Evolutionary conservation across 2,113 vertebrate species (phyloP), one percentile per base, ranked within the genome.

Genomic region (Panthera tigris): DNA sequence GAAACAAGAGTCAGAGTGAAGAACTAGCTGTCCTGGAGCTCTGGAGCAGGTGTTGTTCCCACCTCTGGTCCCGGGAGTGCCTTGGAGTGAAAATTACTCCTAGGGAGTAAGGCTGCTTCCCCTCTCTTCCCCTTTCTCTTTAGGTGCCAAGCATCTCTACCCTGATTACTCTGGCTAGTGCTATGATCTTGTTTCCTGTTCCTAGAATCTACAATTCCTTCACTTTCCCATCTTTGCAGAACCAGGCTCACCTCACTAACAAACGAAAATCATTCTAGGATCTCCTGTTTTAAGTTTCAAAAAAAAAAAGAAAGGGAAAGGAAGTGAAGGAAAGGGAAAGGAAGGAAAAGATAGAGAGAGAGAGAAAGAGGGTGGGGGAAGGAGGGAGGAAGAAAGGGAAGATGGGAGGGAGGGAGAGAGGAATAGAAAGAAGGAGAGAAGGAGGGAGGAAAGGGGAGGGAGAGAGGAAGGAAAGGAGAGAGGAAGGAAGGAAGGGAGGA

Each of bases 381-480:
- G 4, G 11, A 13, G 5, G 36, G 33, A 41, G 21, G 11, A 13
- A 41, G 71, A 27, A 41, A 39, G 21, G 4, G 13, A 41, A 10
- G 11, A 25, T 23, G 71, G 19, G 36, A 71, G 33, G 1, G 9
- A 76, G 25, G 1, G 10, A 71, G 31, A 6, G 13, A 14, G 13
- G 15, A 33, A 66, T 13, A 52, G 33, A 7, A 21, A 10, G 6
- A 14, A 13, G 10, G 6, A 8, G 5, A n/a, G 12, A 15, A 39
- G 6, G 25, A 3, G 4, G 1, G 21, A 8, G 16, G 7, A 4
- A 10, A 0, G 11, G 1, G 45, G 7, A 9, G 8, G 9, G 11
- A 3, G 7, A 27, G 6, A 14, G 18, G 7, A 61, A 15, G 12
- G 6, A 7, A 31, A 5, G 23, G 2, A 39, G 25, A 27, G 8